Evolutionary conservation across 2,113 vertebrate genomes (phyloP).

Genomic region (Lynx canadensis): DNA sequence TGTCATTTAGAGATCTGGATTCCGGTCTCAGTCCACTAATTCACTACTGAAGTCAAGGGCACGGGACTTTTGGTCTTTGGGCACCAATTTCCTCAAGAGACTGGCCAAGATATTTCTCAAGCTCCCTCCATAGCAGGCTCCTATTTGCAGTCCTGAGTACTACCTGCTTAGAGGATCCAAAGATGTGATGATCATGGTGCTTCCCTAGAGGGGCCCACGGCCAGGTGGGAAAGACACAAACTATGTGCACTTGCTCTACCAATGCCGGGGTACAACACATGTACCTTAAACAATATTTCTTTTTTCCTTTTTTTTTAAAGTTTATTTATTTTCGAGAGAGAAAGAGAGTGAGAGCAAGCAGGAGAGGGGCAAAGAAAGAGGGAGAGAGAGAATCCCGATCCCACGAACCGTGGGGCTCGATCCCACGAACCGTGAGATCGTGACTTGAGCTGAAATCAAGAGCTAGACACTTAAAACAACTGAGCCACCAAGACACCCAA

Average conservation of each 20-base stretch:
- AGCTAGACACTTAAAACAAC: too few relatives aligned
- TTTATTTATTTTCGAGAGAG: too few relatives aligned
- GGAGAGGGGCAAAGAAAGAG: too few relatives aligned
- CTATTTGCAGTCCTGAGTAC: neutral
- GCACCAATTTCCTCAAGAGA: neutral
- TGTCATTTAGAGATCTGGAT: neutral
- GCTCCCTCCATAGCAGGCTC: neutral
- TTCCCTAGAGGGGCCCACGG: neutral
- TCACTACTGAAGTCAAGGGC: neutral
- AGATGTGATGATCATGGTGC: neutral
- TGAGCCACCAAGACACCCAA: neutral
- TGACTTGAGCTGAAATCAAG: too few relatives aligned
- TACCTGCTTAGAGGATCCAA: neutral
- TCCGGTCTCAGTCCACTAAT: neutral
- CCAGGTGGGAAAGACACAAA: neutral
- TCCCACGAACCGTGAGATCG: too few relatives aligned
- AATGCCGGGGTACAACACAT: neutral
- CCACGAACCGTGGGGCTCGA: too few relatives aligned
- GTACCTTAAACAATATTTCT: neutral
- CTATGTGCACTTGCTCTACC: neutral
- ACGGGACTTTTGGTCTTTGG: constrained; percentile 7
- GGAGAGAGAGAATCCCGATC: too few relatives aligned
- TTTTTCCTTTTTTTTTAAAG: too few relatives aligned
- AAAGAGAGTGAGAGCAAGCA: too few relatives aligned
- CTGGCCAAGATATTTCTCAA: neutral